Evolutionary conservation across 2,113 vertebrate genomes (phyloP).

Genomic region (Arizona elegans): DNA sequence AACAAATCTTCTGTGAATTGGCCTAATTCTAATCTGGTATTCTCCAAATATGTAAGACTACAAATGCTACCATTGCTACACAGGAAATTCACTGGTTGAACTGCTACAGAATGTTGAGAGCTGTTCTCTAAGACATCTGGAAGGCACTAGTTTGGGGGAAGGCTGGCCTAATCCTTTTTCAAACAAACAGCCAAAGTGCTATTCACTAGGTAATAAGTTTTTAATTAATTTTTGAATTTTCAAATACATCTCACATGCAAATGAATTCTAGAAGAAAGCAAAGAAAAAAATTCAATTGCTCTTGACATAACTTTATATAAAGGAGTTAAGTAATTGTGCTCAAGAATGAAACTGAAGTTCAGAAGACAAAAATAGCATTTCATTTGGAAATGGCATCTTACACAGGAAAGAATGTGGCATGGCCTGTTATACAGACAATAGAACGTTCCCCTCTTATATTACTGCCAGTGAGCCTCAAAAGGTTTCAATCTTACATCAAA

Average conservation of each 20-base stretch:
- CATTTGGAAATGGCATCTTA: neutral
- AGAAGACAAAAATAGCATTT: neutral
- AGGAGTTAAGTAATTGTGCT: neutral
- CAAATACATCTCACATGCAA: neutral
- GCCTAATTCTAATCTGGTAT: neutral
- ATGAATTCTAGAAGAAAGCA: neutral
- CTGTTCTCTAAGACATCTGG: neutral
- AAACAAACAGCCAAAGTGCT: neutral
- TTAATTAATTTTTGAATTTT: neutral
- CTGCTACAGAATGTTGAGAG: neutral
- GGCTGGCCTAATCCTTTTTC: neutral
- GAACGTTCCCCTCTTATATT: neutral
- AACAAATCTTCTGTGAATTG: neutral
- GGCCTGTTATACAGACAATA: neutral
- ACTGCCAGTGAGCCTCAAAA: neutral
- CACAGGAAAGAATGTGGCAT: neutral
- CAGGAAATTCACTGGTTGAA: neutral
- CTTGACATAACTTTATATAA: neutral
- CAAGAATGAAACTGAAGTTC: neutral
- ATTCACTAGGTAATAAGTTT: neutral
- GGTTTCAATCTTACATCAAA: slow-evolving; percentile 9
- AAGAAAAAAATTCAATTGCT: neutral
- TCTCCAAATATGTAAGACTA: neutral
- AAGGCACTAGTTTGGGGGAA: neutral
- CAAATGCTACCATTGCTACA: neutral